These are phyloP conservation scores for Bellardia pandia DNA, from an alignment of 2,888 invertebrate genomes.

Conservation along the genomic window DNA sequence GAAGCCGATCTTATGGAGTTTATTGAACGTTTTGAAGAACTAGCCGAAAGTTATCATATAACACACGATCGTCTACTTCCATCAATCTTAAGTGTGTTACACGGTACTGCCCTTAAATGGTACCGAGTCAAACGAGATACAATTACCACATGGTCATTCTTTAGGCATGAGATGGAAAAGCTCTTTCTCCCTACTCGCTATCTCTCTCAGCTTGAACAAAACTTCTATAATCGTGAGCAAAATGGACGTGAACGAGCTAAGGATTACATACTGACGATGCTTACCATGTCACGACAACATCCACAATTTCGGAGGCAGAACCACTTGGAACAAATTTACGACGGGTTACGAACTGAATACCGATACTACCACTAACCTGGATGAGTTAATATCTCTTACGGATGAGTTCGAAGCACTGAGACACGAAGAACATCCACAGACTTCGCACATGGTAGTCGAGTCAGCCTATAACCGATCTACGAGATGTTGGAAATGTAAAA, in stretches of 20 bases:
- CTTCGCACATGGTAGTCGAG: not conserved
- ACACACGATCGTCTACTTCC: constrained; percentile 3
- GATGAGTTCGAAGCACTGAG: not conserved
- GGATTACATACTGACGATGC: constrained; percentile 39
- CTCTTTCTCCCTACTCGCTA: constrained; percentile 20
- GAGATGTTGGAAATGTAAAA: not conserved
- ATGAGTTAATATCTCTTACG: not conserved
- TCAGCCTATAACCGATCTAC: not conserved
- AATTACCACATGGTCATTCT: not conserved
- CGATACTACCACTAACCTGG: not conserved
- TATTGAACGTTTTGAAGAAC: constrained; percentile 7
- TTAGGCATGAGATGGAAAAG: not conserved
- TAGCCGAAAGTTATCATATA: constrained; percentile 26
- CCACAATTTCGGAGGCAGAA: not conserved
- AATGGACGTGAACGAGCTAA: not conserved
- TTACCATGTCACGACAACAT: not conserved
- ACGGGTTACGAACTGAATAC: not conserved
- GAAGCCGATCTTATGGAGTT: too few relatives aligned
- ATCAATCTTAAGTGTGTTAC: not conserved
- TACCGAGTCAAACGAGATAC: constrained; percentile 1
- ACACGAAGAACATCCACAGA: not conserved
- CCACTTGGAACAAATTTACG: not conserved
- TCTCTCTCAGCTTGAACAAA: constrained; percentile 7
- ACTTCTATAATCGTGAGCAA: constrained; percentile 28
- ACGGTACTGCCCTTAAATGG: constrained; percentile 25